These are phyloP conservation scores for Copidosoma floridanum DNA, from an alignment of 1,140 invertebrate genomes.

Conservation along the genomic window DNA sequence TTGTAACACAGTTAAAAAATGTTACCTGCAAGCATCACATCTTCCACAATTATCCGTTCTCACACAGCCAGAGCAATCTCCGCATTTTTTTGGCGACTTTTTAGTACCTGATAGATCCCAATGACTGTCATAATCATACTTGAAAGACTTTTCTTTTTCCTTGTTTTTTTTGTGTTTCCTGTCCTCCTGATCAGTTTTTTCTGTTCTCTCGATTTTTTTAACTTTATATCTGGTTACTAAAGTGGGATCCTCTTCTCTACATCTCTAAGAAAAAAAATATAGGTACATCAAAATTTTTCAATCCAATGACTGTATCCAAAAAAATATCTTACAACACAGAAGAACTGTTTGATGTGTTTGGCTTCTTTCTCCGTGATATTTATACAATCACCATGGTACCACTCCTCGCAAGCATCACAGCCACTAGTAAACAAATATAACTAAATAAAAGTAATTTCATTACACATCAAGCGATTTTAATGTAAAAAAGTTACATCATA, in stretches of 20 bases:
- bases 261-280: too few relatives aligned
- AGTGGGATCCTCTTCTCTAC: conserved; percentile 77
- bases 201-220: conserved; percentile 58
- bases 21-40: conserved; percentile 74
- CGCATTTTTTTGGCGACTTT: conserved; percentile 66
- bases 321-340: conserved; percentile 65
- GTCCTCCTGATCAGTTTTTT: conserved; percentile 52
- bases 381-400: conserved; percentile 98
- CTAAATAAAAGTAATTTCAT: conserved; percentile 2
- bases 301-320: not conserved
- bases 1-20: conserved; percentile 8
- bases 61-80: conserved; percentile 79
- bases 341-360: conserved; percentile 90
- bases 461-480: too few relatives aligned
- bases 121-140: conserved; percentile 46
- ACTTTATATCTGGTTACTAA: conserved; percentile 79
- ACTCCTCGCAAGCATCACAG: conserved; percentile 96
- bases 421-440: conserved; percentile 61
- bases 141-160: conserved; percentile 44
- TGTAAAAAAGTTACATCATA: conserved; percentile 98
- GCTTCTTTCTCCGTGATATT: conserved; percentile 91
- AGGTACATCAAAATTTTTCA: not conserved
- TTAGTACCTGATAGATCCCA: conserved; percentile 41
- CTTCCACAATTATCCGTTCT: conserved; percentile 80
- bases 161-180: conserved; percentile 49